Base-by-base conservation (phyloP, 2,113 vertebrate species). In the Rafetus swinhoei region DNA sequence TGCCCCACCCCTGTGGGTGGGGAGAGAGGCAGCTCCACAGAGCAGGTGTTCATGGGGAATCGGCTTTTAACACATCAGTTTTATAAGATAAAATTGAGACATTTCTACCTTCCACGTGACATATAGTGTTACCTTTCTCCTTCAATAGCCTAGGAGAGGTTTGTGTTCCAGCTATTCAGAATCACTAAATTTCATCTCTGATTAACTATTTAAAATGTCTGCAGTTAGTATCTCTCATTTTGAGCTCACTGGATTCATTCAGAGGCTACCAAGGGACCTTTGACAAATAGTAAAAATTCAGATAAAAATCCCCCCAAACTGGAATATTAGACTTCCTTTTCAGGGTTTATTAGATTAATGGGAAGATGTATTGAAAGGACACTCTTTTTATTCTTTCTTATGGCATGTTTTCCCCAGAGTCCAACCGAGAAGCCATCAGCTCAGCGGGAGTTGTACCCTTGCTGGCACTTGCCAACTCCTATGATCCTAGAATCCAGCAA, bases 401-500 rank as follows among this genome's bases (percentile, higher is more conserved):
- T 21, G 82, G 18, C 59, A 9, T 65, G 94, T 45, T n/a, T 91
- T 82, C 91, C 55, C 82, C 91, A 99, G 98, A 98, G 85, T 98
- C 97, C 86, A 98, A 97, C 94, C 96, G 29, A 85, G 98, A 98
- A 45, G 97, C 98, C 27, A 96, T 99, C 50, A 95, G 95, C 1
- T 90, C 97, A 91, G 96, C 96, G 86, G 98, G 97, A 92, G 69
- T 98, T 86, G 93, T 97, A 50, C 98, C 98, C 10, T 88, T 99
- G 2, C 88, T 98, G 60, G 97, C 97, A 87, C 95, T 99, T 93
- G 98, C 98, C 81, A 98, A 97, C 56, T 98, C 98, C 80, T 98
- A 95, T 6, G 98, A 99, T 91, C 97, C 98, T 6, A 97, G 96
- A 85, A 97, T 98, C n/a, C 98, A 99, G 62, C 98, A 97, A 93